phyloP scores from a whole-genome alignment of 2,888 invertebrate species.

The Balanococcus diminutus region DNA sequence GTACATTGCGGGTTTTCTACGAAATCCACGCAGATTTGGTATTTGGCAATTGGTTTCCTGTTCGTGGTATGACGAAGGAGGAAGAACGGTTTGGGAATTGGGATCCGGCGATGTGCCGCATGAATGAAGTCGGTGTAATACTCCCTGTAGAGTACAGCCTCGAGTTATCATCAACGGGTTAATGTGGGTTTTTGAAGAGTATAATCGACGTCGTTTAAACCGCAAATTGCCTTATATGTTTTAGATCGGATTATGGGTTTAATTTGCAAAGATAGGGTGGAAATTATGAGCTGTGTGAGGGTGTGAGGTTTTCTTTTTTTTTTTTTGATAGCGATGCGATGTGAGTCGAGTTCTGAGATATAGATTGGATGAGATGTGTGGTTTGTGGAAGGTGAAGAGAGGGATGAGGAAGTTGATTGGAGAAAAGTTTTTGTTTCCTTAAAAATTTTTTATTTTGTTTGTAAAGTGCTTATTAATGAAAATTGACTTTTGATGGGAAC shows the following conservation, averaged over 20 bases:
- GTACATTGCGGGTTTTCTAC: not conserved
- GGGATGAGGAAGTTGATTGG: too few species aligned
- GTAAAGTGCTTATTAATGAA: too few species aligned
- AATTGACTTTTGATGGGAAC: too few species aligned
- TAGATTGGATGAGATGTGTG: too few species aligned
- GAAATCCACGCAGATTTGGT: not conserved
- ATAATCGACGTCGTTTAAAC: constrained; percentile 35
- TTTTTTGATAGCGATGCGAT: too few species aligned
- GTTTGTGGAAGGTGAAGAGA: too few species aligned
- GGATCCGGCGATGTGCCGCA: not conserved
- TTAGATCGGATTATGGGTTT: not conserved
- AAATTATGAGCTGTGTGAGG: not conserved
- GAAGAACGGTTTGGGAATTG: not conserved
- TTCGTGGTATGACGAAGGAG: not conserved
- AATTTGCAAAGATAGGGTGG: not conserved
- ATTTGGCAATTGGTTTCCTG: not conserved
- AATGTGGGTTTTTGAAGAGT: constrained; percentile 17
- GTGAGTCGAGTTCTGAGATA: too few species aligned
- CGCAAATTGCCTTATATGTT: constrained; percentile 17
- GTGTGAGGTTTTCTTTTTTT: too few species aligned
- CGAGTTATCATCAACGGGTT: constrained; percentile 13
- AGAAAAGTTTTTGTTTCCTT: too few species aligned
- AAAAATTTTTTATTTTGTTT: too few species aligned
- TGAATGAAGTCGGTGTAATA: not conserved
- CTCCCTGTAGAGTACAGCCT: constrained; percentile 5